phyloP scores from a whole-genome alignment of 2,113 vertebrate species.

The Phocoena phocoena region DNA sequence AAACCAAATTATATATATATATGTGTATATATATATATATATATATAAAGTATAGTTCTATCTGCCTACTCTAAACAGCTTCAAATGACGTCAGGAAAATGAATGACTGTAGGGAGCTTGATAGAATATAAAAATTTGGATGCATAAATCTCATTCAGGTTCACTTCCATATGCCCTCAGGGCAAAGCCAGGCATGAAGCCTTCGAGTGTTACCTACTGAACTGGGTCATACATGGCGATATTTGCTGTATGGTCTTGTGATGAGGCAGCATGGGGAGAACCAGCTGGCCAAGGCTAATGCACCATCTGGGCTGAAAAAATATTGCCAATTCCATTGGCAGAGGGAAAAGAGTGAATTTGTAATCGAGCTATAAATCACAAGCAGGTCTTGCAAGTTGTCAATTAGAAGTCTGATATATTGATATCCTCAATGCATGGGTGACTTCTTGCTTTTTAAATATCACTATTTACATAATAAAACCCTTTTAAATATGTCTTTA shows the following conservation, averaged over 20 bases:
- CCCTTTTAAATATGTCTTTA: conserved; percentile 39
- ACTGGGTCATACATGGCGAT: conserved; percentile 80
- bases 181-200: conserved; percentile 69
- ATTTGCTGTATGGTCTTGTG: conserved; percentile 84
- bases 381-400: conserved; percentile 86
- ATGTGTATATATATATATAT: neutral
- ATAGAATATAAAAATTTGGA: conserved; percentile 66
- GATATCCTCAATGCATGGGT: conserved; percentile 77
- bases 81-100: conserved; percentile 61
- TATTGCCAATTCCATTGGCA: conserved; percentile 86
- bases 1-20: conserved; percentile 20
- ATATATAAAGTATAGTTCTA: conserved; percentile 2
- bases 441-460: conserved; percentile 78
- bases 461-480: conserved; percentile 63
- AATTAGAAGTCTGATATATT: conserved; percentile 87
- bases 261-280: conserved; percentile 83
- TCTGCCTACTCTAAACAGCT: neutral
- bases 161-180: conserved; percentile 76
- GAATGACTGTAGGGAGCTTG: conserved; percentile 55
- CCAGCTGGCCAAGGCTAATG: conserved; percentile 90
- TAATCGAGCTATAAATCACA: conserved; percentile 94
- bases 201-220: conserved; percentile 78
- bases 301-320: conserved; percentile 88
- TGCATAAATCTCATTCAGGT: conserved; percentile 75
- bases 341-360: conserved; percentile 85